A percentile compares a stretch with the other conserved stretches of the same genome.
Evolutionary conservation across 2,113 vertebrate species (phyloP).

Genomic region (Protobothrops mucrosquamatus): DNA sequence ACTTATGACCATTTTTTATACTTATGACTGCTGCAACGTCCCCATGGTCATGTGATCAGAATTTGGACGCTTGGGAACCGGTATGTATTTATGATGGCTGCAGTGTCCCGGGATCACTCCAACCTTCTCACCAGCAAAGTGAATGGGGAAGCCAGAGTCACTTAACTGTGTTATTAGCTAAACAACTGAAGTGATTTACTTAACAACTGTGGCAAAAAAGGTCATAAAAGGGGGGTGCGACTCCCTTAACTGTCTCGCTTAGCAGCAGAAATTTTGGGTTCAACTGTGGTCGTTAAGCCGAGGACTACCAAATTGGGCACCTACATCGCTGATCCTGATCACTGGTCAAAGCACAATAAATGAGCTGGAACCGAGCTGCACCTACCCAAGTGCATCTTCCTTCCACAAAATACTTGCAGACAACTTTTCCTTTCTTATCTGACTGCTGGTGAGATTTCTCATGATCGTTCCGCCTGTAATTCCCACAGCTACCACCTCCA

Average conservation of each 20-base stretch:
- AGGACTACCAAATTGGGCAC: background rate
- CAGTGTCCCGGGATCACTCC: background rate
- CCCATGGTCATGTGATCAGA: background rate
- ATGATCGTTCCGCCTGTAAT: conserved; percentile 76
- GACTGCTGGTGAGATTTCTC: conserved; percentile 81
- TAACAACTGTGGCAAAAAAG: background rate
- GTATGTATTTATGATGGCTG: background rate
- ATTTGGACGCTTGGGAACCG: background rate
- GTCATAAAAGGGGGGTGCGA: background rate
- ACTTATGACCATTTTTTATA: background rate
- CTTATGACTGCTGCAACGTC: background rate
- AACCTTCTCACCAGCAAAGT: too few species aligned
- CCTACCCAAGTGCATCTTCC: conserved; percentile 93
- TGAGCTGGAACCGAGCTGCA: background rate
- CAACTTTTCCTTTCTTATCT: conserved; percentile 94
- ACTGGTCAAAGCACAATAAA: background rate
- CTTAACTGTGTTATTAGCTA: background rate
- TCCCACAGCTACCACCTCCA: conserved; percentile 68
- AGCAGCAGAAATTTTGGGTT: background rate
- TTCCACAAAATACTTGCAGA: conserved; percentile 97
- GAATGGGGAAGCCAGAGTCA: background rate
- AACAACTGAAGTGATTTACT: background rate
- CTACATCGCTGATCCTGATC: background rate
- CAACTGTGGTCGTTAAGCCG: too few species aligned
- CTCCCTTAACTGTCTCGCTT: background rate